Percentiles rank a stretch among this genome's conserved stretches.
Conservation (phyloP, 2,888 invertebrate species). For the Synanthedon tipuliformis region DNA sequence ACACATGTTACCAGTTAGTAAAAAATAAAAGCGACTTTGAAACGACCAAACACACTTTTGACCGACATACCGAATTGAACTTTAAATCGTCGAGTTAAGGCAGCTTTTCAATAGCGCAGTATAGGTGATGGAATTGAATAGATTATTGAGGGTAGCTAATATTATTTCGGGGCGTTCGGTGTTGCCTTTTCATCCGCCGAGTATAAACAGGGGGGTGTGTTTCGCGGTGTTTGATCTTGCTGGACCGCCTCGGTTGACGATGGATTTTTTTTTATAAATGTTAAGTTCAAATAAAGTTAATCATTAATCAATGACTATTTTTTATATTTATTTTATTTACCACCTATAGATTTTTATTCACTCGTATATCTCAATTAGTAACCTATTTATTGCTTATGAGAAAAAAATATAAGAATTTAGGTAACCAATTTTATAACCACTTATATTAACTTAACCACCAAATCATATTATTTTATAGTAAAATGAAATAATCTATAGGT, state of each 20-base stretch:
- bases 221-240: constrained; percentile 50
- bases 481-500: too few relatives aligned
- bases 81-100: constrained; percentile 21
- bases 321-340: too few relatives aligned
- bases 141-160: constrained; percentile 68
- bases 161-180: constrained; percentile 68
- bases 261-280: not conserved
- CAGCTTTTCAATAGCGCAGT: constrained; percentile 18
- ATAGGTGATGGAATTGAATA: constrained; percentile 44
- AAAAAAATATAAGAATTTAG: too few relatives aligned
- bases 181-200: constrained; percentile 70
- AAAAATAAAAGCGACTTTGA: constrained; percentile 33
- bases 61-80: constrained; percentile 19
- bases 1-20: constrained; percentile 69
- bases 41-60: constrained; percentile 17
- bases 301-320: too few relatives aligned
- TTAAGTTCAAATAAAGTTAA: too few relatives aligned
- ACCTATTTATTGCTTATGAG: too few relatives aligned
- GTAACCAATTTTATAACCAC: too few relatives aligned
- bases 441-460: too few relatives aligned
- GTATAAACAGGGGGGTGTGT: constrained; percentile 69
- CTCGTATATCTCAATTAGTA: too few relatives aligned
- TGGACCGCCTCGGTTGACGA: constrained; percentile 28
- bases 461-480: too few relatives aligned
- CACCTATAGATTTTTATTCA: too few relatives aligned